phyloP scores from a whole-genome alignment of 2,888 invertebrate genomes.

The Timema podura region DNA sequence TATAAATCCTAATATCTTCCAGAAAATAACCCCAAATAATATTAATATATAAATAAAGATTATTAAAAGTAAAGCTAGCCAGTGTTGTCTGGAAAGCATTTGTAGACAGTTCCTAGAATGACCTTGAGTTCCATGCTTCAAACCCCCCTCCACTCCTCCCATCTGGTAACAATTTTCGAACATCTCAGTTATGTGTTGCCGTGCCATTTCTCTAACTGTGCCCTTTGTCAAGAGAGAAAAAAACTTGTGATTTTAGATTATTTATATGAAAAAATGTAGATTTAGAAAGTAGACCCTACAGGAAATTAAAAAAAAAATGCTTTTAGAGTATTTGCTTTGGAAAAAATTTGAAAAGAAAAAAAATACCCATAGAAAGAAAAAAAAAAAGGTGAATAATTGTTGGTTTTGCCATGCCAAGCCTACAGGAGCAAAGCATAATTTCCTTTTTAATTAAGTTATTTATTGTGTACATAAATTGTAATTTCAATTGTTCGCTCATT shows the following conservation, averaged over 20 bases:
- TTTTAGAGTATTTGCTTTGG: slow-evolving; percentile 33
- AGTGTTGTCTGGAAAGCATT: slow-evolving; percentile 21
- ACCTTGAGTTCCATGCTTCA: slow-evolving; percentile 14
- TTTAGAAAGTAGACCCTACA: slow-evolving; percentile 30
- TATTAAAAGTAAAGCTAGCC: slow-evolving; percentile 20
- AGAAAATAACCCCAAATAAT: slow-evolving; percentile 22
- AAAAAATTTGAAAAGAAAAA: slow-evolving; percentile 20
- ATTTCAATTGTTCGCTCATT: slow-evolving; percentile 12
- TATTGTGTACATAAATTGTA: slow-evolving; percentile 28
- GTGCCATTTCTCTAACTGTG: slow-evolving; percentile 34
- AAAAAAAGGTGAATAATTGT: no score
- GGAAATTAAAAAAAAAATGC: slow-evolving; percentile 21
- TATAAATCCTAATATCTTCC: slow-evolving; percentile 31
- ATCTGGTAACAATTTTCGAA: slow-evolving; percentile 14
- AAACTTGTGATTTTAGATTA: slow-evolving; percentile 35
- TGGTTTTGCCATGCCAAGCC: slow-evolving; percentile 25
- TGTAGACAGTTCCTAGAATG: slow-evolving; percentile 29
- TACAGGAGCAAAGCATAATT: slow-evolving; percentile 27
- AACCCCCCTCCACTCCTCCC: neutral
- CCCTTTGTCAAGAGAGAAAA: slow-evolving; percentile 28
- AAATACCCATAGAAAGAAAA: slow-evolving; percentile 1
- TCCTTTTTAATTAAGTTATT: slow-evolving; percentile 21
- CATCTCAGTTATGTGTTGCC: slow-evolving; percentile 25
- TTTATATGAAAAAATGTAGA: slow-evolving; percentile 33
- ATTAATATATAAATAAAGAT: slow-evolving; percentile 17